Evolutionary conservation across 2,888 invertebrate species (phyloP), one percentile per base, ranked within the genome.

Genomic region (Rotaria sp.): DNA sequence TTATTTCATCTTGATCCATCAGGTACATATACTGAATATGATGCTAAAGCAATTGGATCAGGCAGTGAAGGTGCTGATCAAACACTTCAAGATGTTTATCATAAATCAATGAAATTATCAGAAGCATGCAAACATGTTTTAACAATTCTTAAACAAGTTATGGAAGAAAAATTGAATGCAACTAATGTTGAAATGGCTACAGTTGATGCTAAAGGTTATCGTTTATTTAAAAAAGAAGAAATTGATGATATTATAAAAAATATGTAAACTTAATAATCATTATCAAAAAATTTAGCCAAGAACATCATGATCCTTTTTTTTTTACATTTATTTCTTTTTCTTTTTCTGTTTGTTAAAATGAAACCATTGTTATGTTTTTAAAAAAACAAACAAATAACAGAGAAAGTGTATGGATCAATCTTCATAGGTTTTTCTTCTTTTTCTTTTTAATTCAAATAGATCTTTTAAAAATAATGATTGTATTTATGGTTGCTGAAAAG

Each of bases 31-130:
- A 96, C 99, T 87, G 95, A 96, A 90, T 99, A 96, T 92, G 95
- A 96, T 87, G 99, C 99, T 55, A 99, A 99, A 92, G 97, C 99
- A 4, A 99, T 99, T 89, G 99, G 99, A 0, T 98, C 99, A 0
- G 99, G 98, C 57, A 96, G 96, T 88, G 99, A 99, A 92, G 99
- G 98, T 0, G 99, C 99, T 84, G 98, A 99, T 91, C 98, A 99
- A 91, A 96, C 96, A 89, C 92, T 94, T 84, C 94, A 94, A 90
- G 94, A 94, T 90, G 92, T 93, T 87, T 94, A 93, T 90, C 92
- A 93, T 88, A 93, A 93, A 89, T 92, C 92, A 30, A 96, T 99
- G 95, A 96, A 95, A 0, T 91, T 99, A 85, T 94, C 94, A 88
- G 97, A 98, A 92, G 98, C 97, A 0, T 94, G 95, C 88, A 96